These are phyloP conservation scores for Peromyscus attwateri DNA, from an alignment of 2,797 vertebrate genomes.

Conservation along the genomic window DNA sequence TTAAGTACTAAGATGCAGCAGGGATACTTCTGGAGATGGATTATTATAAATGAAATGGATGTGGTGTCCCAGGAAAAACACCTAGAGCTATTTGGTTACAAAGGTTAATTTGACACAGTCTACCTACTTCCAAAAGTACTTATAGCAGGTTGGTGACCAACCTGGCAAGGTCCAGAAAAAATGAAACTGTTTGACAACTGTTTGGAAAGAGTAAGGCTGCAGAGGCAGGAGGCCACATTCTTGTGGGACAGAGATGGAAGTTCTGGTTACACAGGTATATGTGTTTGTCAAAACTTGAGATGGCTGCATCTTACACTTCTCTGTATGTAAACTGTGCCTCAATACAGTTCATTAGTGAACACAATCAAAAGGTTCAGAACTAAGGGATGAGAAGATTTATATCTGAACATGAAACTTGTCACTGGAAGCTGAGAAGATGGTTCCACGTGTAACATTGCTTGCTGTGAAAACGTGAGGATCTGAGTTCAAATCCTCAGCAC, in stretches of 20 bases:
- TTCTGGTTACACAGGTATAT: neutral
- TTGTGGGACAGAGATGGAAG: neutral
- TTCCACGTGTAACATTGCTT: neutral
- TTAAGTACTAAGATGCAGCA: slow-evolving; percentile 22
- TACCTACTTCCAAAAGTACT: slow-evolving; percentile 32
- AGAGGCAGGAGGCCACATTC: neutral
- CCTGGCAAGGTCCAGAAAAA: neutral
- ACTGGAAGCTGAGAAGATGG: neutral
- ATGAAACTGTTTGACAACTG: neutral
- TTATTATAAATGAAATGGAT: neutral
- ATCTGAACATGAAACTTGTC: neutral
- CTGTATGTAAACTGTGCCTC: neutral
- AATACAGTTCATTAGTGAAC: slow-evolving; percentile 48
- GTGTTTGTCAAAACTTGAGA: slow-evolving; percentile 37
- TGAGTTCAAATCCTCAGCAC: neutral
- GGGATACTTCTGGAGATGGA: neutral
- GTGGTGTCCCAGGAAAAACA: slow-evolving; percentile 36
- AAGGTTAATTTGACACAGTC: neutral
- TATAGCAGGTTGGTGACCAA: slow-evolving; percentile 13
- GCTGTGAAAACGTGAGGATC: neutral
- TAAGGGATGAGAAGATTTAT: neutral
- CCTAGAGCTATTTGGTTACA: slow-evolving; percentile 22
- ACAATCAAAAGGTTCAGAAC: slow-evolving; percentile 47
- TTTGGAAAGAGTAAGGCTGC: neutral
- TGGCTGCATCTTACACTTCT: slow-evolving; percentile 7